Conservation (phyloP, 2,888 invertebrate species). For the Papilio protenor region DNA sequence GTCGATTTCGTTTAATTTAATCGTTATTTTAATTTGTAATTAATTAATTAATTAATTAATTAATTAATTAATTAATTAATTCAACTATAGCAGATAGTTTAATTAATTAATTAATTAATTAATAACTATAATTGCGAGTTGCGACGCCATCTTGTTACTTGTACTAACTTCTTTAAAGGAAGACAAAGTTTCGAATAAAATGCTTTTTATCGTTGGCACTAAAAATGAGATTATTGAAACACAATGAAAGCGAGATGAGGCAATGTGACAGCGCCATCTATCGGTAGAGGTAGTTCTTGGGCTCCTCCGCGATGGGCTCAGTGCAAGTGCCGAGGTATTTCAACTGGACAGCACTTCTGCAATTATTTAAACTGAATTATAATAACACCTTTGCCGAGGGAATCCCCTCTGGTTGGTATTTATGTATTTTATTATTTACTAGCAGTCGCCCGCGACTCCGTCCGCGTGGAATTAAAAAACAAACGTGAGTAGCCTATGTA, state of each 20-base stretch:
- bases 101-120: too few relatives aligned
- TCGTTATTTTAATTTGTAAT: neutral
- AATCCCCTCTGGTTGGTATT: too few relatives aligned
- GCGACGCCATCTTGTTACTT: slow-evolving; percentile 16
- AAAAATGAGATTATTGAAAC: slow-evolving; percentile 59
- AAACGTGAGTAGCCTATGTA: too few relatives aligned
- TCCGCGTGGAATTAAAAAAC: too few relatives aligned
- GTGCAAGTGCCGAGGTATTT: slow-evolving; percentile 94
- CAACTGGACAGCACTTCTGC: slow-evolving; percentile 88
- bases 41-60: too few relatives aligned
- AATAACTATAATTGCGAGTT: too few relatives aligned
- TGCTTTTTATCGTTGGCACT: slow-evolving; percentile 67
- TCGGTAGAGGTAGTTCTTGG: slow-evolving; percentile 94
- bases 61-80: too few relatives aligned
- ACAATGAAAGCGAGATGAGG: slow-evolving; percentile 56
- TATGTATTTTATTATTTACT: too few relatives aligned
- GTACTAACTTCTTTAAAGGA: slow-evolving; percentile 52
- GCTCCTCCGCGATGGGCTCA: slow-evolving; percentile 91
- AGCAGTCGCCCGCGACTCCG: too few relatives aligned
- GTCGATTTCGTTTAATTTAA: neutral
- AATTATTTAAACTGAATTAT: slow-evolving; percentile 49
- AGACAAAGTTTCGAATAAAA: slow-evolving; percentile 57
- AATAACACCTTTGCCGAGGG: too few relatives aligned
- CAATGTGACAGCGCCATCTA: slow-evolving; percentile 54
- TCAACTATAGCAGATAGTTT: too few relatives aligned